Conservation (phyloP, 2,113 vertebrate species). For the Pelobates fuscus region DNA sequence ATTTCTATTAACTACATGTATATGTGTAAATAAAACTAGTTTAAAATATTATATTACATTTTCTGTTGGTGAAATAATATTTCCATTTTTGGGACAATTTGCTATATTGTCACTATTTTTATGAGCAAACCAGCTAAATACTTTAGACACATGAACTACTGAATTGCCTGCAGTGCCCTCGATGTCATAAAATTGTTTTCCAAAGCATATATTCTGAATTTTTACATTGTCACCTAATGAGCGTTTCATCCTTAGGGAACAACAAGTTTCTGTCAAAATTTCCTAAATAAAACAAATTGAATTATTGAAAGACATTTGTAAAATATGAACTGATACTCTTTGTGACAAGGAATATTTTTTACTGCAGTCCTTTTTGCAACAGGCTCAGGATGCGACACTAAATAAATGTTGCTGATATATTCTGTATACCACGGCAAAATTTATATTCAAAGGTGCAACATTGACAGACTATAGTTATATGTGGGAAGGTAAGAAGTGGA, state of each 20-base stretch:
- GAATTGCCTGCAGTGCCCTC: conserved; percentile 30
- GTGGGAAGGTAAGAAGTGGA: too few species aligned
- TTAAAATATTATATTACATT: too few species aligned
- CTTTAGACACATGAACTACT: conserved; percentile 19
- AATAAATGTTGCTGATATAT: conserved; percentile 4
- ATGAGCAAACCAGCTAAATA: conserved; percentile 1
- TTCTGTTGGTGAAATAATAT: too few species aligned
- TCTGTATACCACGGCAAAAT: not conserved
- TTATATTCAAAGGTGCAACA: not conserved
- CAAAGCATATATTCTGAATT: conserved; percentile 20
- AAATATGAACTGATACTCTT: conserved; percentile 27
- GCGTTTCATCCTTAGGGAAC: conserved; percentile 29
- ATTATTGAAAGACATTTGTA: conserved; percentile 32
- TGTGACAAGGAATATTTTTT: conserved; percentile 5
- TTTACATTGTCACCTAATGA: conserved; percentile 23
- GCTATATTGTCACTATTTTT: too few species aligned
- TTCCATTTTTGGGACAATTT: too few species aligned
- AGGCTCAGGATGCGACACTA: not conserved
- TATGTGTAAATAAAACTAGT: too few species aligned
- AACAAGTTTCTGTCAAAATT: conserved; percentile 30
- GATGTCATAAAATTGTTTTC: conserved; percentile 7
- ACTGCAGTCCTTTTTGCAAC: conserved; percentile 9
- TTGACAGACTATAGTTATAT: not conserved
- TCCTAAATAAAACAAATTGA: conserved; percentile 24
- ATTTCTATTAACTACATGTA: too few species aligned